Percentiles rank a stretch among this genome's conserved stretches.
Conservation (phyloP, 1,140 invertebrate genomes). For the Rhynchophorus ferrugineus region DNA sequence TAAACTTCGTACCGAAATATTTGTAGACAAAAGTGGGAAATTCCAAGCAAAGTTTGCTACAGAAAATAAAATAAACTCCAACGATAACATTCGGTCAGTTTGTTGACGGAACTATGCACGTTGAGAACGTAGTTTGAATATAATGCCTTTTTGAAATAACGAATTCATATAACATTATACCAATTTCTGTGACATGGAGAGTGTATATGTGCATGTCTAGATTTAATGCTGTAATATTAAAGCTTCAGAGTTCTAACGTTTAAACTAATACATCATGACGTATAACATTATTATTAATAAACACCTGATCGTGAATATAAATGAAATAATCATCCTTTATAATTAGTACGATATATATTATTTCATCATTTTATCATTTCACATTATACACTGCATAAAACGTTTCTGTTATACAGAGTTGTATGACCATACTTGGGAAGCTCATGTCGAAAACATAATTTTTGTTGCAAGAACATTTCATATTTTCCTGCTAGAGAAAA, state of each 20-base stretch:
- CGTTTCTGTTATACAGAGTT: too few species aligned
- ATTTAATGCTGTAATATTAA: not conserved
- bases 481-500: too few species aligned
- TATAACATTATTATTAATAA: too few species aligned
- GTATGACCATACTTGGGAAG: too few species aligned
- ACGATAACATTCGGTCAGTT: constrained; percentile 21
- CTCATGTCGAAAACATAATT: too few species aligned
- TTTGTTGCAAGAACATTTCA: too few species aligned
- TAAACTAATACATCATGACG: not conserved
- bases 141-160: constrained; percentile 15
- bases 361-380: too few species aligned
- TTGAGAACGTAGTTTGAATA: constrained; percentile 10
- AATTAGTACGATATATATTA: too few species aligned
- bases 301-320: too few species aligned
- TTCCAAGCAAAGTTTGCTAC: constrained; percentile 8
- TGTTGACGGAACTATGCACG: constrained; percentile 1
- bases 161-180: constrained; percentile 11
- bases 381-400: too few species aligned
- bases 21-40: constrained; percentile 5
- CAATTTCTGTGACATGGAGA: constrained; percentile 8
- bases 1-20: constrained; percentile 9
- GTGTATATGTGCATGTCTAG: not conserved
- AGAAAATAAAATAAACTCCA: constrained; percentile 17
- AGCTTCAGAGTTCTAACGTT: not conserved
- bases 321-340: too few species aligned